phyloP scores from a whole-genome alignment of 2,113 vertebrate genomes.

The Pteruthius melanotis region DNA sequence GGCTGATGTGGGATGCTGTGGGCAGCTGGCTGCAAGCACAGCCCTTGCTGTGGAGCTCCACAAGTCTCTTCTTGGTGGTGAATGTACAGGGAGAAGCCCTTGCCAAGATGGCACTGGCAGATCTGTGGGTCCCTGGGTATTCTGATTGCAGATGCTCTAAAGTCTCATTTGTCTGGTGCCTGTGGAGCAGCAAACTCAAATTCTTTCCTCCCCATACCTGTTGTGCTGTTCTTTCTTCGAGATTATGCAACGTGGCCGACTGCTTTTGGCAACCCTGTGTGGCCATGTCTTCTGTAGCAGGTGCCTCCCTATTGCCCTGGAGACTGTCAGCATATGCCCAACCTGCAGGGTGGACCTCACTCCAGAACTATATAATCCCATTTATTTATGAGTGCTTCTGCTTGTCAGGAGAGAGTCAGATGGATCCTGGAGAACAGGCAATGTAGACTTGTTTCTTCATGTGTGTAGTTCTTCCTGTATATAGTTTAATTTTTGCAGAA shows the following conservation, averaged over 20 bases:
- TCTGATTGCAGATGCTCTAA: not conserved
- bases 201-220: not conserved
- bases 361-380: rapidly evolving
- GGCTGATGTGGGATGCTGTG: not conserved
- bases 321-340: rapidly evolving
- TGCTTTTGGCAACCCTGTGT: not conserved
- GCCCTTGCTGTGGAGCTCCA: not conserved
- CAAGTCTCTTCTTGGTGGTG: not conserved
- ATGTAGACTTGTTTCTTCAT: too few species aligned
- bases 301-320: not conserved
- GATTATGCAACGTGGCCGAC: not conserved
- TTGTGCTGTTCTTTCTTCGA: not conserved
- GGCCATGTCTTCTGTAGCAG: not conserved
- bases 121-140: not conserved
- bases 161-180: not conserved
- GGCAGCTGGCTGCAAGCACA: not conserved
- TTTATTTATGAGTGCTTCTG: not conserved
- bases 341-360: rapidly evolving
- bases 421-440: not conserved
- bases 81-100: not conserved
- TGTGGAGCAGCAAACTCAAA: not conserved
- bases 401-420: not conserved
- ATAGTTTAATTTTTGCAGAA: conserved; percentile 27
- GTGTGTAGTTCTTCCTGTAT: not conserved
- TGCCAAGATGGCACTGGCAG: too few species aligned